Evolutionary conservation across 1,140 invertebrate genomes (phyloP).

Genomic region (Adoxophyes honmai): DNA sequence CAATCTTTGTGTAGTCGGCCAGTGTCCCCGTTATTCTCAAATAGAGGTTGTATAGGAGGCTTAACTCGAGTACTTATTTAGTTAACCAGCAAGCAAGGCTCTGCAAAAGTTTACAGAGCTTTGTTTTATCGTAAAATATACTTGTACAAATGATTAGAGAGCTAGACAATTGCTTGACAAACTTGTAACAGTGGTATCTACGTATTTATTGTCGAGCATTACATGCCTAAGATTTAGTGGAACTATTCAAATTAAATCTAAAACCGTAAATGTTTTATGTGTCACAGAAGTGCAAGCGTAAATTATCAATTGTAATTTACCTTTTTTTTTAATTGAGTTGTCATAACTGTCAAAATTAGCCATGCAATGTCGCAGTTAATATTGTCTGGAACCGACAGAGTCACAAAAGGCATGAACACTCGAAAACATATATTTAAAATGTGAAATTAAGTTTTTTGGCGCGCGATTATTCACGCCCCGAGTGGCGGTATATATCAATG

Average conservation of each 20-base stretch:
- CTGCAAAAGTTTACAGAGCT: constrained; percentile 18
- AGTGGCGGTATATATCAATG: constrained; percentile 70
- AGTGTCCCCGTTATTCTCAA: constrained; percentile 1
- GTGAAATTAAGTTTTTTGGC: constrained; percentile 69
- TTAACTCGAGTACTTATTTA: constrained; percentile 24
- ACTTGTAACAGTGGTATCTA: neutral
- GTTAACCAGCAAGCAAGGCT: constrained; percentile 31
- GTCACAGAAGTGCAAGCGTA: neutral
- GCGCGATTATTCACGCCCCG: constrained; percentile 58
- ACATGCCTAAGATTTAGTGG: neutral
- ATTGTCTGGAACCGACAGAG: constrained; percentile 5
- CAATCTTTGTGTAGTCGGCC: neutral
- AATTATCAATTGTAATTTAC: neutral
- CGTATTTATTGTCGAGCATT: constrained; percentile 2
- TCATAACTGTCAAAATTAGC: constrained; percentile 21
- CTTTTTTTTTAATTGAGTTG: constrained; percentile 14
- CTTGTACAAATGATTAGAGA: constrained; percentile 10
- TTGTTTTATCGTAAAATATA: constrained; percentile 10
- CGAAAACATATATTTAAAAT: constrained; percentile 63
- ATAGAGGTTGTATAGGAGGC: constrained; percentile 16
- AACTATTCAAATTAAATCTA: constrained; percentile 7
- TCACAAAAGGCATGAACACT: constrained; percentile 28
- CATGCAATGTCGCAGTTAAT: constrained; percentile 9
- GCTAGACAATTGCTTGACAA: constrained; percentile 2
- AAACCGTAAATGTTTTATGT: too few relatives aligned